These are phyloP conservation scores for Drosophila setosimentum DNA, from an alignment of 2,888 invertebrate species.

Conservation along the genomic window DNA sequence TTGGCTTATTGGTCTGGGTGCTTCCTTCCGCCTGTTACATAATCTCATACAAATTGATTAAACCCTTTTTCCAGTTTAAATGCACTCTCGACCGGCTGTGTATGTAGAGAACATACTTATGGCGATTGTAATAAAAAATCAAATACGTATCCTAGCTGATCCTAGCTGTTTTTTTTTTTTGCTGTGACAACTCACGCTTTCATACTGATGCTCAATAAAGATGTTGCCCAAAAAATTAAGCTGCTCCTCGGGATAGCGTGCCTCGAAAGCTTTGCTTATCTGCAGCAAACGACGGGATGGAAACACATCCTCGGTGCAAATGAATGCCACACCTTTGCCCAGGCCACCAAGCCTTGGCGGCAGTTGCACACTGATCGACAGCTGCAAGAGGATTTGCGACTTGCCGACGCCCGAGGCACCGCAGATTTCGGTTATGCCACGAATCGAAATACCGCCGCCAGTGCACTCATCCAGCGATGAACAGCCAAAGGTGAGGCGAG, in stretches of 20 bases:
- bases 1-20: too few relatives aligned
- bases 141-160: background rate
- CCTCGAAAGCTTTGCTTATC: constrained; percentile 84
- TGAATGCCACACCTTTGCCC: constrained; percentile 87
- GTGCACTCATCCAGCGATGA: constrained; percentile 87
- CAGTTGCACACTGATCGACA: constrained; percentile 89
- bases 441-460: constrained; percentile 88
- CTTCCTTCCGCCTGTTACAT: too few relatives aligned
- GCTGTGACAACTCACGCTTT: constrained; percentile 81
- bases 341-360: constrained; percentile 86
- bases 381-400: constrained; percentile 90
- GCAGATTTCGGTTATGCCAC: constrained; percentile 90
- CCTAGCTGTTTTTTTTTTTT: background rate
- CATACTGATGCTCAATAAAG: constrained; percentile 89
- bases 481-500: constrained; percentile 86
- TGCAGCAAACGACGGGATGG: constrained; percentile 89
- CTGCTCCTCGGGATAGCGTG: constrained; percentile 77
- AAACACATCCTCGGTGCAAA: constrained; percentile 90
- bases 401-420: constrained; percentile 91
- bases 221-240: constrained; percentile 87
- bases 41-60: too few relatives aligned
- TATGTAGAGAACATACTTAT: background rate
- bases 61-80: too few relatives aligned
- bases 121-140: background rate
- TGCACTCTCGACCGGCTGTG: too few relatives aligned